Conservation (phyloP, 35 echinoderm and acorn worm species). For the Heliocidaris erythrogramma region DNA sequence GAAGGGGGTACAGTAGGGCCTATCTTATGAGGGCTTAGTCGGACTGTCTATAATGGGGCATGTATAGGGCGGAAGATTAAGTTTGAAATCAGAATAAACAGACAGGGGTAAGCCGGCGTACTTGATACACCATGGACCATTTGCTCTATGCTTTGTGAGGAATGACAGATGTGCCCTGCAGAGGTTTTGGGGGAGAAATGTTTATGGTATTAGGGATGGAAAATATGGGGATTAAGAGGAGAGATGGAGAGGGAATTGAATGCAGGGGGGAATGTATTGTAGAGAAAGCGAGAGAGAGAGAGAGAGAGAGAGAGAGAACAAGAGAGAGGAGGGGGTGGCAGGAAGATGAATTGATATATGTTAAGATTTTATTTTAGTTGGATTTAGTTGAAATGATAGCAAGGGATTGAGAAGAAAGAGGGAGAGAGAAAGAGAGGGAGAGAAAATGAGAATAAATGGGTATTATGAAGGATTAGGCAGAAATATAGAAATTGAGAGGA, state of each 20-base stretch:
- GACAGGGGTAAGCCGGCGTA: not conserved
- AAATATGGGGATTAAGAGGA: not conserved
- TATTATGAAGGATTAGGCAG: no score
- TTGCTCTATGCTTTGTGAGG: not conserved
- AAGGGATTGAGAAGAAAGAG: no score
- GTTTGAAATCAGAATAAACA: not conserved
- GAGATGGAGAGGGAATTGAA: not conserved
- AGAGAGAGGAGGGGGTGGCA: not conserved
- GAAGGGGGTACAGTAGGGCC: not conserved
- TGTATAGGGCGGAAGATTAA: not conserved
- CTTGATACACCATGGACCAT: conserved; percentile 1
- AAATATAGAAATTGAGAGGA: no score
- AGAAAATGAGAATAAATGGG: no score
- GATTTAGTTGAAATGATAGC: no score
- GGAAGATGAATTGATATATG: no score
- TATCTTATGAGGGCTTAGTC: not conserved
- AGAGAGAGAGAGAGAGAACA: not conserved
- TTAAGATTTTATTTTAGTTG: no score
- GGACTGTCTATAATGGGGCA: not conserved
- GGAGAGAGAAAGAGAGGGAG: no score
- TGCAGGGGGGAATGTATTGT: not conserved
- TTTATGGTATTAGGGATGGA: not conserved
- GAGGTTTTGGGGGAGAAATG: not conserved
- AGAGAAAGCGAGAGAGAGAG: not conserved
- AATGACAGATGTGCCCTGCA: conserved; percentile 1